Evolutionary conservation across 2,797 vertebrate genomes (phyloP), one percentile per base, ranked within the genome.

Genomic region (Micromesistius poutassou): DNA sequence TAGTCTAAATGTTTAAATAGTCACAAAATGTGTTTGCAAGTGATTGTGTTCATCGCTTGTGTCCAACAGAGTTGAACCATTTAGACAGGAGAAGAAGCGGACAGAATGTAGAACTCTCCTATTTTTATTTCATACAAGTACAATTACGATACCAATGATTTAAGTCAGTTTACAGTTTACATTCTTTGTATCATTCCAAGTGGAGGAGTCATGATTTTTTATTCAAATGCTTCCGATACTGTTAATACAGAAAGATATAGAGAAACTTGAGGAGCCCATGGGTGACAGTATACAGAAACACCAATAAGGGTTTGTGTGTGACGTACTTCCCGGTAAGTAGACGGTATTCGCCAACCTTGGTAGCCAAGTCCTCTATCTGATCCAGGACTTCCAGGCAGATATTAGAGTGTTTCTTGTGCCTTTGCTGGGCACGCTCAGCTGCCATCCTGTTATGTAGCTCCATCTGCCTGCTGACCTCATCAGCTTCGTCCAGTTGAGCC

Each of bases 361-460:
- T 96, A 14, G 94, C 93, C 78, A 99, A 88, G 89, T 99, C 97
- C 83, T 97, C 85, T 0, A 98, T 95, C 79, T 98, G 95, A 75
- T 91, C 83, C 81, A 97, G 73, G 82, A 98, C 89, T 81, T 92
- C 94, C 85, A 85, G 90, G 86, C 97, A 98, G 72, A 85, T 66
- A n/a, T 81, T 80, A 78, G 93, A 94, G 91, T 97, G 96, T 75
- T 97, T 97, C 87, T 87, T 83, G 83, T 93, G 91, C 82, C 82
- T 93, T 72, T 82, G 89, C 40, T 95, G 90, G 71, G 89, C 90
- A 77, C 93, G 94, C 89, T 97, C 95, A n/a, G 91, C 83, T 1
- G 93, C 88, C 2, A 95, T 93, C 83, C 79, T 93, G n/a, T 92
- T 86, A 82, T 94, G 91, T 33, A 89, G 22, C 80, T 96, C 91